Base-by-base conservation (phyloP, 1,140 invertebrate genomes). In the Planococcus citri region DNA sequence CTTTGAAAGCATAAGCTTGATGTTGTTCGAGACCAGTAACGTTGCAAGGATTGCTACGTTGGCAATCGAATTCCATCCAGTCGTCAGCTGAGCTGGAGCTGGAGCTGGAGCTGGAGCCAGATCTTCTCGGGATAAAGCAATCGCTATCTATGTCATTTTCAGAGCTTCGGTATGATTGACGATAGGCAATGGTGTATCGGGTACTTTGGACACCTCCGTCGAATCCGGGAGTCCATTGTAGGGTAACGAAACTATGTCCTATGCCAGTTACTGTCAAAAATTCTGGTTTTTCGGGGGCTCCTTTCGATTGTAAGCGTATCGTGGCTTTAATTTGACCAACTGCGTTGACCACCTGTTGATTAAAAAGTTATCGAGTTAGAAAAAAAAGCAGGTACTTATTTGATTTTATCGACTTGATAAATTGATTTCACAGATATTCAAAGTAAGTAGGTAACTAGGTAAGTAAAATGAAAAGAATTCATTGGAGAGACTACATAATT, bases 221-320 rank as follows among this genome's bases (percentile, higher is more conserved):
- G 75, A 95, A 96, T 0, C 92, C 92, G 0, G 90, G 85, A 73
- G 89, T 86, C 91, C 91, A 95, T 33, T 83, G 81, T 0, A 95
- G 77, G 0, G 87, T 86, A 0, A 94, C 88, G 74, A 84, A 88
- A 17, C 87, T 88, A 3, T 87, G 87, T 0, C 88, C 89, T 0
- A 88, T 82, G 72, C 87, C 86, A 58, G 86, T 80, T 8, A 87
- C 83, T 0, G 83, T 79, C 14, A 93, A 76, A 68, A 86, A 84
- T 1, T 82, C 85, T 0, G 93, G 92, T 69, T 85, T 85, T 73
- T 94, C 91, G 0, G 92, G 93, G 0, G 89, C 83, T 0, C 91
- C 90, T 80, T 92, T 92, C 0, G 87, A 85, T 75, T 94, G 90
- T 3, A 95, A 76, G 10, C 84, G 82, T 68, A 95, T 93, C 60